A percentile compares a stretch with the other conserved stretches of the same genome.
Evolutionary conservation across 2,113 vertebrate genomes (phyloP).

Genomic region (Scatophagus argus): DNA sequence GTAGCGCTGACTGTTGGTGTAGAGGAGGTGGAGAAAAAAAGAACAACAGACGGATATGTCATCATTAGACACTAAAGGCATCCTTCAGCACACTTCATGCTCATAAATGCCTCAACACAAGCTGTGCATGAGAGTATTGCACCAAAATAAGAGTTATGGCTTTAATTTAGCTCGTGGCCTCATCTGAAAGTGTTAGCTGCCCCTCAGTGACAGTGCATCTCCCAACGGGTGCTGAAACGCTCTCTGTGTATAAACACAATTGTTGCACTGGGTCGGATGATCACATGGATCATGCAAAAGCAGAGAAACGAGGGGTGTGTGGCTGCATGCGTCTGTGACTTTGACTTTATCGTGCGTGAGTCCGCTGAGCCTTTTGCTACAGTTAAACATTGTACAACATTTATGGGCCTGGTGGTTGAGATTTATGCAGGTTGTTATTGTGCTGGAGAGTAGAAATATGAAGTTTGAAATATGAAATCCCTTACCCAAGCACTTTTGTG

Average conservation of each 20-base stretch:
- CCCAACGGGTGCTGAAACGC: constrained; percentile 18
- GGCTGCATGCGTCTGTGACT: neutral
- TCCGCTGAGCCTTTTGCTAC: constrained; percentile 9
- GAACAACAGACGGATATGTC: neutral
- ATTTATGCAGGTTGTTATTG: constrained; percentile 33
- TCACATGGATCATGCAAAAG: neutral
- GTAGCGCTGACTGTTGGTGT: constrained; percentile 92
- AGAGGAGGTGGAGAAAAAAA: neutral
- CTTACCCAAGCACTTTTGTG: constrained; percentile 10
- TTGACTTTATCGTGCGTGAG: neutral
- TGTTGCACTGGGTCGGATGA: constrained; percentile 17
- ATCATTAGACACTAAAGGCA: neutral
- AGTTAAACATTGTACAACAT: constrained; percentile 39
- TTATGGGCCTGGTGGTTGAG: constrained; percentile 14
- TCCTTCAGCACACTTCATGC: constrained; percentile 11
- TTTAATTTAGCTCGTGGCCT: constrained; percentile 57
- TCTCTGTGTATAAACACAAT: constrained; percentile 21
- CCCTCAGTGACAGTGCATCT: constrained; percentile 18
- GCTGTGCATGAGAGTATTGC: constrained; percentile 11
- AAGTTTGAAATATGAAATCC: constrained; percentile 34
- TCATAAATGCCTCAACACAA: constrained; percentile 17
- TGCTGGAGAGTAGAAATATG: constrained; percentile 12
- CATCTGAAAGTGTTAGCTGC: constrained; percentile 21
- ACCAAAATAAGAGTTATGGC: constrained; percentile 51
- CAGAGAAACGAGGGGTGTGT: neutral